phyloP scores from a whole-genome alignment of 1,140 invertebrate genomes.

The Chironomus tepperi region DNA sequence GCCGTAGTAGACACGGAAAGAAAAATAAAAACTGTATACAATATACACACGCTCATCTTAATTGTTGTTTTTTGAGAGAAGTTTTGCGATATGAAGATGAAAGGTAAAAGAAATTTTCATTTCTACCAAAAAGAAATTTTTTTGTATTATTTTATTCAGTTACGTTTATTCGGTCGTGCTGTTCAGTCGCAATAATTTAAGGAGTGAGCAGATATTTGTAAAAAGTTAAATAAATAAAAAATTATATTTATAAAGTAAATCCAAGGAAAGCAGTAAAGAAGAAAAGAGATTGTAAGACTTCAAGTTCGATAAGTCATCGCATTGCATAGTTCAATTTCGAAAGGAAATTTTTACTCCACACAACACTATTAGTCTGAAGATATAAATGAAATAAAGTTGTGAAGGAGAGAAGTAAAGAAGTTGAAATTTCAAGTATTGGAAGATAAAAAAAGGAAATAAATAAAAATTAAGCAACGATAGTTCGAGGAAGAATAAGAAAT shows the following conservation, averaged over 20 bases:
- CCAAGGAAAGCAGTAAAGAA: background rate
- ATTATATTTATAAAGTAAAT: background rate
- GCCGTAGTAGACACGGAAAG: background rate
- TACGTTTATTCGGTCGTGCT: slow-evolving; percentile 11
- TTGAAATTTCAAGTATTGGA: background rate
- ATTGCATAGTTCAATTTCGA: background rate
- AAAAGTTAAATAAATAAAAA: too few species aligned
- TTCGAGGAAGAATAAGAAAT: background rate
- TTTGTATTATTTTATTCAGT: background rate
- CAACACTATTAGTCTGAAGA: background rate
- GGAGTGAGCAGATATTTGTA: too few species aligned
- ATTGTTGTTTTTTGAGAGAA: background rate
- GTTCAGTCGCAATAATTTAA: background rate
- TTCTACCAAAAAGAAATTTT: slow-evolving; percentile 14
- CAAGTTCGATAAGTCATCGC: background rate
- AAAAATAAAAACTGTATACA: background rate
- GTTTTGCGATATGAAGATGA: background rate
- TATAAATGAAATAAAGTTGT: too few species aligned
- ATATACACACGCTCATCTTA: slow-evolving; percentile 10
- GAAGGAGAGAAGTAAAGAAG: background rate
- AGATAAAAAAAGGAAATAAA: background rate
- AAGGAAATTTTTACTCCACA: slow-evolving; percentile 5
- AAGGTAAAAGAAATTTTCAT: background rate
- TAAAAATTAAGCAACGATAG: background rate
- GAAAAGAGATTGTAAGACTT: slow-evolving; percentile 10